These are phyloP conservation scores for Enteromius anoplus DNA, from an alignment of 2,797 vertebrate genomes.

Conservation along the genomic window DNA sequence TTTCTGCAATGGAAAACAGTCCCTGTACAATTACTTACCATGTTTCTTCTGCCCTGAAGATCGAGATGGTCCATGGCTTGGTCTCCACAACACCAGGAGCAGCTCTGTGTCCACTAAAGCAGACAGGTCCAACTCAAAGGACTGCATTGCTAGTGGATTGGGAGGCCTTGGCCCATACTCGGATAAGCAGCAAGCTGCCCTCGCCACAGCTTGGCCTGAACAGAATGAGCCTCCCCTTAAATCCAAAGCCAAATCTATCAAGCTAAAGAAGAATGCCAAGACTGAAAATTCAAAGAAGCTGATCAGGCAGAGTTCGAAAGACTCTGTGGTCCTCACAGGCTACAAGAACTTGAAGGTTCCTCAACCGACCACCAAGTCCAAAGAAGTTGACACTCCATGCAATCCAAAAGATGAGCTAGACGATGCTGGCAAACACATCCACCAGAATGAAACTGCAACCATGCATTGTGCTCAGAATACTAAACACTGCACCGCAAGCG, in stretches of 20 bases:
- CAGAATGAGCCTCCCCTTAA: conserved; percentile 87
- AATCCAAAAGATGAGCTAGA: conserved; percentile 81
- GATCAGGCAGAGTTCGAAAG: conserved; percentile 91
- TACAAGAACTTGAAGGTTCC: conserved; percentile 94
- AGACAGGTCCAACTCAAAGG: conserved; percentile 86
- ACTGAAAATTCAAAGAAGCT: conserved; percentile 92
- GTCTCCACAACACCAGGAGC: conserved; percentile 82
- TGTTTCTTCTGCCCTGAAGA: conserved; percentile 75
- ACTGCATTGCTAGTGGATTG: conserved; percentile 75
- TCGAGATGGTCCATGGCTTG: conserved; percentile 93
- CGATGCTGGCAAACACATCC: conserved; percentile 68
- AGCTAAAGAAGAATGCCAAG: conserved; percentile 93
- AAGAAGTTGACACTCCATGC: conserved; percentile 78
- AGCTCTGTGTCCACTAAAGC: conserved; percentile 81
- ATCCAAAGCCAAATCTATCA: conserved; percentile 93
- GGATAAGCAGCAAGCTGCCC: conserved; percentile 75
- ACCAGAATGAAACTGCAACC: conserved; percentile 75
- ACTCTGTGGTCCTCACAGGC: conserved; percentile 93
- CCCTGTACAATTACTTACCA: background rate
- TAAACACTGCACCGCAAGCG: conserved; percentile 70
- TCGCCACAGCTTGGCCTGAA: conserved; percentile 80
- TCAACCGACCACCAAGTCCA: conserved; percentile 78
- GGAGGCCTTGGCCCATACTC: conserved; percentile 80
- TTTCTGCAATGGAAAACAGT: background rate
- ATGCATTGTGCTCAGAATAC: conserved; percentile 57